Evolutionary conservation across 2,888 invertebrate species (phyloP), one percentile per base, ranked within the genome.

Genomic region (Apodemia hepburni): DNA sequence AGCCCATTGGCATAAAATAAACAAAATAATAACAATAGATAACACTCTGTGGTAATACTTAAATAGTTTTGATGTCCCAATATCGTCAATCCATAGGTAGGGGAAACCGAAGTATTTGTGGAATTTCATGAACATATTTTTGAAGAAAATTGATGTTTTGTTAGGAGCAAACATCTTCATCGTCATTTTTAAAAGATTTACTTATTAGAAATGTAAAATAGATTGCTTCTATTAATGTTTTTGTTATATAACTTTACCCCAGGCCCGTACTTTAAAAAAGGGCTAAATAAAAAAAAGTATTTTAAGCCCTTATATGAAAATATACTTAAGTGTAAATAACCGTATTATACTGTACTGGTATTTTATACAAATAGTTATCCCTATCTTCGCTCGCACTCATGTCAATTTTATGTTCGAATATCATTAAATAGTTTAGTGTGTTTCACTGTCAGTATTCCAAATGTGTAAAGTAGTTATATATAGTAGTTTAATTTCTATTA

Each of bases 71-170:
- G 51, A 51, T 18, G 22, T 51, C 5, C 51, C 22, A 6, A 27
- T 27, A 54, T 54, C 54, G 15, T 54, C 54, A 6, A 54, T 27
- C 27, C 54, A 54, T 6, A 54, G 11, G 15, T 54, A 54, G 1
- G 54, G 54, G 2, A 54, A 54, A 15, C 54, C 54, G 15, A 54
- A 54, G 27, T 54, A 54, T 22, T 27, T 54, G 22, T 54, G 54
- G 27, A 54, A 54, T 54, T 54, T 54, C 18, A 29, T 57, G 29
- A 11, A 57, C 27, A 57, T 57, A 7, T 57, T 57, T 15, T 57
- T 57, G 15, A 57, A 57, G 29, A 27, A 57, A 27, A 27, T 27
- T n/a, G 54, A 57, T 29, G 54, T 29, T 15, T 57, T 27, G 8
- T 29, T 57, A 15, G 54, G 54, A 15, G n/a, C 15, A n/a, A 29